Evolutionary conservation across 23 tunicate species (phyloP), one percentile per base, ranked within the genome.

Genomic region (Oikopleura albicans): DNA sequence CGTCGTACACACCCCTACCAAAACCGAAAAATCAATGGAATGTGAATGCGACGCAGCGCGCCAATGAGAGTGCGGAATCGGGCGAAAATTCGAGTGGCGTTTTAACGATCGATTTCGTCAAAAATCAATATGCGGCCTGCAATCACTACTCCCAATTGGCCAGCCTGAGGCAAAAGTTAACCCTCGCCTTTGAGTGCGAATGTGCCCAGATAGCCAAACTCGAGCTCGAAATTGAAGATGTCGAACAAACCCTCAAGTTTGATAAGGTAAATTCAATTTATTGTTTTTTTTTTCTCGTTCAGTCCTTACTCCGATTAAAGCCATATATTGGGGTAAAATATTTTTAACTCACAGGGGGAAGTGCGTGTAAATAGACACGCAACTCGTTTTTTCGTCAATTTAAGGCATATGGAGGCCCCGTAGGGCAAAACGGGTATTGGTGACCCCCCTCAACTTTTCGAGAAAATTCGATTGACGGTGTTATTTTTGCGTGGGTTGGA

Each of bases 251-350:
- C 28, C 79, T 71, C 79, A 71, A 71, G 31, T 71, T 71, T 29
- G 79, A 71, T 37, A 71, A 71, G 79, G 79, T 71, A 71, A 49
- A 49, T 49, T n/a, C n/a, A n/a, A n/a, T n/a, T n/a, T n/a, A n/a
- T n/a, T n/a, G n/a, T n/a, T n/a, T n/a, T n/a, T n/a, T n/a, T n/a
- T n/a, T n/a, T n/a, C n/a, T n/a, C n/a, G n/a, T n/a, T n/a, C n/a
- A n/a, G n/a, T n/a, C n/a, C n/a, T n/a, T n/a, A n/a, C n/a, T n/a
- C n/a, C n/a, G n/a, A n/a, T n/a, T n/a, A n/a, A n/a, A n/a, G n/a
- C n/a, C n/a, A n/a, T n/a, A n/a, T n/a, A n/a, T n/a, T n/a, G n/a
- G n/a, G n/a, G n/a, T n/a, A n/a, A n/a, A n/a, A n/a, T n/a, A n/a
- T n/a, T n/a, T n/a, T n/a, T n/a, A n/a, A n/a, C n/a, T n/a, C n/a